These are phyloP conservation scores for Cyrtodaria siliqua DNA, from an alignment of 2,888 invertebrate species.

Conservation along the genomic window DNA sequence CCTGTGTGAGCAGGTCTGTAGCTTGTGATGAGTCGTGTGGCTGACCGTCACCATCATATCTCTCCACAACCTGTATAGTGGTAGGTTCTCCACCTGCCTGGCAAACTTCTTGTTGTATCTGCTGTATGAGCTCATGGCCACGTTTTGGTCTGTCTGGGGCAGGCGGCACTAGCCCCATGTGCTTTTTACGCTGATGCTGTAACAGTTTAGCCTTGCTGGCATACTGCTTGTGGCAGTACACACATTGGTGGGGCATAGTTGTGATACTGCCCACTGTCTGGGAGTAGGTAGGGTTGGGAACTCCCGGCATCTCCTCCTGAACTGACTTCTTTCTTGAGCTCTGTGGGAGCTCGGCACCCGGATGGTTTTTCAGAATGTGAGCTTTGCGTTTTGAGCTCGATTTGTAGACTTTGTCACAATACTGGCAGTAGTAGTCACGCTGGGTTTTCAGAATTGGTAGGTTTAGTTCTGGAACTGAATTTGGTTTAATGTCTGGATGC, in stretches of 20 bases:
- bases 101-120: constrained; percentile 28
- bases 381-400: constrained; percentile 94
- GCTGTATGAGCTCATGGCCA: constrained; percentile 15
- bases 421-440: constrained; percentile 93
- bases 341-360: constrained; percentile 90
- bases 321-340: constrained; percentile 77
- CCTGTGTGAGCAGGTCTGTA: constrained; percentile 86
- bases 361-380: constrained; percentile 94
- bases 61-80: constrained; percentile 46
- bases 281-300: constrained; percentile 89
- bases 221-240: constrained; percentile 95
- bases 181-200: constrained; percentile 87
- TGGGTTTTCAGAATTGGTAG: constrained; percentile 92
- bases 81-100: constrained; percentile 21
- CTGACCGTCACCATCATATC: constrained; percentile 37
- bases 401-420: constrained; percentile 92
- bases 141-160: constrained; percentile 56
- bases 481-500: constrained; percentile 89
- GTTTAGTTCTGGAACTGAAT: constrained; percentile 90
- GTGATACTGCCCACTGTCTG: constrained; percentile 91
- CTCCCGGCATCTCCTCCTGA: constrained; percentile 85
- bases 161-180: constrained; percentile 74
- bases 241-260: constrained; percentile 91
- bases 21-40: constrained; percentile 64
- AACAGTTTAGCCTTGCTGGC: constrained; percentile 90